Conservation (phyloP, 2,797 vertebrate genomes). For the Nyctalus aviator region DNA sequence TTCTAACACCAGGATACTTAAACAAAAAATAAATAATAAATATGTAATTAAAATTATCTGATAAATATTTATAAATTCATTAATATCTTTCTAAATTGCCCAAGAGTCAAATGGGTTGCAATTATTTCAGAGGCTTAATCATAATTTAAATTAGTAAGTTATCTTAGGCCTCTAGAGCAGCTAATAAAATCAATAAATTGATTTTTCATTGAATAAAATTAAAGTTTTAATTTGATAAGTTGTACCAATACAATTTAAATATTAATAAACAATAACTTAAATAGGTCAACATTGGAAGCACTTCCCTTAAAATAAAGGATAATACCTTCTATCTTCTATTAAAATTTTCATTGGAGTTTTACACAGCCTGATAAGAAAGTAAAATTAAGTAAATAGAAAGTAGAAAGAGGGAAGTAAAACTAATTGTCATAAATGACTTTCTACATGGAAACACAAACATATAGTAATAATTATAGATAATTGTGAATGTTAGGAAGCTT, state of each 20-base stretch:
- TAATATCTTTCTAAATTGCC: background rate
- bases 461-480: slow-evolving; percentile 39
- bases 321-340: background rate
- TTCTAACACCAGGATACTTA: background rate
- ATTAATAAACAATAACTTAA: background rate
- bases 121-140: background rate
- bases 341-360: background rate
- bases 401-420: slow-evolving; percentile 14
- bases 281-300: background rate
- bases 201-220: background rate
- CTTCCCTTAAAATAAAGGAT: background rate
- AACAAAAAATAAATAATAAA: background rate
- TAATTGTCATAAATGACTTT: slow-evolving; percentile 40
- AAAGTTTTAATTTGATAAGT: background rate
- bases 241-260: background rate
- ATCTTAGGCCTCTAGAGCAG: background rate
- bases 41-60: background rate
- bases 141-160: background rate
- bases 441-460: background rate
- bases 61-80: background rate
- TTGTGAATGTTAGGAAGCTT: slow-evolving; percentile 25
- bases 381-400: slow-evolving; percentile 22
- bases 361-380: background rate
- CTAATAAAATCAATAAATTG: background rate
- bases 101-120: background rate